These are phyloP conservation scores for Parnassius glacialis DNA, from an alignment of 2,888 invertebrate genomes.

Conservation along the genomic window DNA sequence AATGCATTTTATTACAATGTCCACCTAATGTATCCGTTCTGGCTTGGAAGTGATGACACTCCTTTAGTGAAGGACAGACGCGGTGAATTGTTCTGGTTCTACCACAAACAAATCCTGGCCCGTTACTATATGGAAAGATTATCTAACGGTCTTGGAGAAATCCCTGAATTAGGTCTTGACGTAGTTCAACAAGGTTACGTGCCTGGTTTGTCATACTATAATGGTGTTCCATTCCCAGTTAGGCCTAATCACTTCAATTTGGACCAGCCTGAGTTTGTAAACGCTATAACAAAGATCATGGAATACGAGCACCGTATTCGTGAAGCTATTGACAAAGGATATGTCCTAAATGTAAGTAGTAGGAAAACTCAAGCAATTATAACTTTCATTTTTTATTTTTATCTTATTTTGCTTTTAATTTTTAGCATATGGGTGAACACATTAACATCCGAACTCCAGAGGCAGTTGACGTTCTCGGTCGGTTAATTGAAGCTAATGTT, in stretches of 20 bases:
- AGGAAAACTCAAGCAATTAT: background rate
- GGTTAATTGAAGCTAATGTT: constrained; percentile 83
- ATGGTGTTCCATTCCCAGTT: constrained; percentile 83
- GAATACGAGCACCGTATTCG: constrained; percentile 80
- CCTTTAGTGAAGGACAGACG: constrained; percentile 79
- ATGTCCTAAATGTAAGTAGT: constrained; percentile 61
- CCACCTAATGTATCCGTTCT: constrained; percentile 83
- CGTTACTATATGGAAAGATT: constrained; percentile 89
- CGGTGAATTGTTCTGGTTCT: constrained; percentile 84
- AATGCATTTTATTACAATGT: constrained; percentile 84
- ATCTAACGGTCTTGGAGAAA: constrained; percentile 85
- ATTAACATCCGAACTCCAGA: constrained; percentile 82
- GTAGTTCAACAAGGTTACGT: constrained; percentile 82
- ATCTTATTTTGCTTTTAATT: background rate
- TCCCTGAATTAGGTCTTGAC: constrained; percentile 79
- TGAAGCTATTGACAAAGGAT: constrained; percentile 82
- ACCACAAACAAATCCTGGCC: constrained; percentile 85
- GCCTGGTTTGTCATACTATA: constrained; percentile 82
- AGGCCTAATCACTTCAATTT: constrained; percentile 81
- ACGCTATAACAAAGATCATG: constrained; percentile 65
- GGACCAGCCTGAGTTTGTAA: constrained; percentile 63
- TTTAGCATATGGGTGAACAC: constrained; percentile 70
- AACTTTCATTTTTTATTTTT: background rate
- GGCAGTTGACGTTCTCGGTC: constrained; percentile 83
- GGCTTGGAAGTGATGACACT: constrained; percentile 80